Evolutionary conservation across 2,888 invertebrate genomes (phyloP).

Genomic region (Phortica magna): DNA sequence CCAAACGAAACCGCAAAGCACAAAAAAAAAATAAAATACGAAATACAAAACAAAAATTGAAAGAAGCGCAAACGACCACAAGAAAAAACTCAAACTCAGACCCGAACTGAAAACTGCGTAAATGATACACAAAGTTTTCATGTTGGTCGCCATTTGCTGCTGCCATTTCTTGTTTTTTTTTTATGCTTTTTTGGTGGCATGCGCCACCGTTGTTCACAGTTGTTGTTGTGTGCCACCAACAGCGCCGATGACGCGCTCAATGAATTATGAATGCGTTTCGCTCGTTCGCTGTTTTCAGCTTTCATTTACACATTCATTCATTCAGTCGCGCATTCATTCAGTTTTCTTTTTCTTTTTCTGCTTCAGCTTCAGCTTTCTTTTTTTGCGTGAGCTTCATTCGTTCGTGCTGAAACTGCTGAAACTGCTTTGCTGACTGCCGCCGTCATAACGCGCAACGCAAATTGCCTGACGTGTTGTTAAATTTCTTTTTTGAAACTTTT

Average conservation of each 20-base stretch:
- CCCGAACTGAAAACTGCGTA: background rate
- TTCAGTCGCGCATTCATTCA: background rate
- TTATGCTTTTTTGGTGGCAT: background rate
- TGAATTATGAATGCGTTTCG: constrained; percentile 31
- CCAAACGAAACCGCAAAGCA: constrained; percentile 8
- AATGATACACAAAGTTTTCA: constrained; percentile 22
- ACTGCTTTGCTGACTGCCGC: background rate
- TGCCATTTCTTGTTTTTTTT: background rate
- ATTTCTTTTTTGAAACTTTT: background rate
- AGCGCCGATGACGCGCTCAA: constrained; percentile 23
- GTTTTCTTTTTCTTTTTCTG: background rate
- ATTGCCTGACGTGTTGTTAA: background rate
- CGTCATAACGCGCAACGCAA: background rate
- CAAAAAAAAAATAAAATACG: background rate
- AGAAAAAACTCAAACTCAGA: too few relatives aligned
- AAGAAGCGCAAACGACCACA: background rate
- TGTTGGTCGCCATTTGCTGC: background rate
- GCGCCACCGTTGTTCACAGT: background rate
- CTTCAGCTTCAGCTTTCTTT: background rate
- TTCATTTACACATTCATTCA: background rate
- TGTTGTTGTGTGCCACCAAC: constrained; percentile 9
- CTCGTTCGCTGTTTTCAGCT: background rate
- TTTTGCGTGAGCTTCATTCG: background rate
- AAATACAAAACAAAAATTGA: background rate
- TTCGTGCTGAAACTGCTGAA: background rate